A percentile compares a stretch with the other conserved stretches of the same genome.
These are phyloP conservation scores for Spatulosminthurus flaviceps DNA, from an alignment of 2,888 invertebrate genomes.

Conservation along the genomic window DNA sequence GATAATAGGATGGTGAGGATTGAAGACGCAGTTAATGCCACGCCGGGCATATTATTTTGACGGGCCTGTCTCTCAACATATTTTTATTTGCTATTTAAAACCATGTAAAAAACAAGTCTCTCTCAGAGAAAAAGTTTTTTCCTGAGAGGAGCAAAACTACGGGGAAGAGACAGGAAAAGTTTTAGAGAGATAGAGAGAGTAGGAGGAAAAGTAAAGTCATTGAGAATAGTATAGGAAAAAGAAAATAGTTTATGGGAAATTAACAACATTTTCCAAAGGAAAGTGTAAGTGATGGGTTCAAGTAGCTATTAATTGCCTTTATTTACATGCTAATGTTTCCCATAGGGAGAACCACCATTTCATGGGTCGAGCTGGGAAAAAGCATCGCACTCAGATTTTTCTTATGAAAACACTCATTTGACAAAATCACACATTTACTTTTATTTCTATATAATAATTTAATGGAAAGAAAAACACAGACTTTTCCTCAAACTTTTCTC, in stretches of 20 bases:
- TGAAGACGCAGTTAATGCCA: too few species aligned
- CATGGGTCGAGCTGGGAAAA: too few species aligned
- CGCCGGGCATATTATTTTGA: not conserved
- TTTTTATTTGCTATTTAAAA: conserved; percentile 13
- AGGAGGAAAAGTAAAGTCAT: not conserved
- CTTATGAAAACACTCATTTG: too few species aligned
- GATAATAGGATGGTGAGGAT: too few species aligned
- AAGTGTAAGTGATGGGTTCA: conserved; percentile 27
- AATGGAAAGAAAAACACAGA: too few species aligned
- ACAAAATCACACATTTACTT: too few species aligned
- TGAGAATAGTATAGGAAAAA: not conserved
- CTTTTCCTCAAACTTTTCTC: too few species aligned
- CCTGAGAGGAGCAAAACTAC: too few species aligned
- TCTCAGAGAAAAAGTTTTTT: not conserved
- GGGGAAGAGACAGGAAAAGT: not conserved
- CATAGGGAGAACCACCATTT: not conserved
- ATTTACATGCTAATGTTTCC: conserved; percentile 33
- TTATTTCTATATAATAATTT: too few species aligned
- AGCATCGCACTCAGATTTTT: too few species aligned
- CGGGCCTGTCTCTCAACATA: not conserved
- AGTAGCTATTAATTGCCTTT: conserved; percentile 32
- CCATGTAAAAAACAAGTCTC: not conserved
- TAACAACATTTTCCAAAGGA: not conserved
- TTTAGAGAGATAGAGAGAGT: not conserved
- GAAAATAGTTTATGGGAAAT: not conserved